Evolutionary conservation across 1,140 invertebrate species (phyloP).

Genomic region (Oedothorax gibbosus): DNA sequence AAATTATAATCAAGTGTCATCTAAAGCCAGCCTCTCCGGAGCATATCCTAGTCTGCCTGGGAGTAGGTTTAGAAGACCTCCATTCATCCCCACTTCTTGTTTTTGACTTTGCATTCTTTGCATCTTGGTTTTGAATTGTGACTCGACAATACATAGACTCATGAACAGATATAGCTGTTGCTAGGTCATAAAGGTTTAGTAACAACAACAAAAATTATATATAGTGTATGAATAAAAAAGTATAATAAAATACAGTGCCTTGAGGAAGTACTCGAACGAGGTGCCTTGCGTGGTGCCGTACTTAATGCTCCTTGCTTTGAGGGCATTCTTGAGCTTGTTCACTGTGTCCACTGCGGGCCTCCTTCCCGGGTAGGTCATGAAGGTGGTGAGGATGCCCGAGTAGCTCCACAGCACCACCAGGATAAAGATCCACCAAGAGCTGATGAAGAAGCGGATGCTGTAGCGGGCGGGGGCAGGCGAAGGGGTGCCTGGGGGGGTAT

Average conservation of each 20-base stretch:
- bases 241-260: background rate
- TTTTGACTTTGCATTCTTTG: no score
- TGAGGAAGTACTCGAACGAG: slow-evolving; percentile 16
- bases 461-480: slow-evolving; percentile 22
- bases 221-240: background rate
- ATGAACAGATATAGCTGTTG: no score
- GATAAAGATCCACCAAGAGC: slow-evolving; percentile 52
- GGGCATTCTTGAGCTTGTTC: background rate
- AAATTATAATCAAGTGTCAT: no score
- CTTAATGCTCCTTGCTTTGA: background rate
- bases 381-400: slow-evolving; percentile 79
- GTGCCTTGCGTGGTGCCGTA: slow-evolving; percentile 39
- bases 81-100: no score
- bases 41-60: no score
- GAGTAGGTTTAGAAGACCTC: no score
- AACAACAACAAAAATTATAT: no score
- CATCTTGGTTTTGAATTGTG: no score
- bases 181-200: no score
- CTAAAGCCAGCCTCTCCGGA: no score
- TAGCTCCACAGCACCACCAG: slow-evolving; percentile 80
- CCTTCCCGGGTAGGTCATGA: slow-evolving; percentile 70
- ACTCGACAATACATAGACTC: no score
- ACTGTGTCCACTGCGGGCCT: slow-evolving; percentile 35
- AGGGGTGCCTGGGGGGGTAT: background rate
- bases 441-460: slow-evolving; percentile 49